phyloP scores from a whole-genome alignment of 2,888 invertebrate genomes.

The Tetramorium bicarinatum region DNA sequence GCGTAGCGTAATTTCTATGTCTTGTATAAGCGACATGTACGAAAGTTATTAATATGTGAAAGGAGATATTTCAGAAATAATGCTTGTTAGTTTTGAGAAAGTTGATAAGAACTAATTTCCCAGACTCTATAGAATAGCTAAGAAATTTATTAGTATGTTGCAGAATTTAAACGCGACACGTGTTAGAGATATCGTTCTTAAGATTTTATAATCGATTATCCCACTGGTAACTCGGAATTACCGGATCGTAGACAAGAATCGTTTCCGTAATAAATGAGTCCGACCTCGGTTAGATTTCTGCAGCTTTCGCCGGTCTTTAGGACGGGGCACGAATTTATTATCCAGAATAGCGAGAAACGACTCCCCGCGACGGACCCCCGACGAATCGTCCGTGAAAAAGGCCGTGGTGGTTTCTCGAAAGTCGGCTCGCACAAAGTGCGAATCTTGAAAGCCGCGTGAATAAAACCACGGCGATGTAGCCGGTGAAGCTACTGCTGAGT shows the following conservation, averaged over 20 bases:
- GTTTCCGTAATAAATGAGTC: conserved; percentile 9
- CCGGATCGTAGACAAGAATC: not conserved
- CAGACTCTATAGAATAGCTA: not conserved
- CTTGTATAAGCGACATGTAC: not conserved
- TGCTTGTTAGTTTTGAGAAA: not conserved
- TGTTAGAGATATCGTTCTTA: not conserved
- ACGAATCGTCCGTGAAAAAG: conserved; percentile 18
- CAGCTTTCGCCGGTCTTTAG: not conserved
- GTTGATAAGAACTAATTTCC: not conserved
- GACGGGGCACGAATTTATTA: not conserved
- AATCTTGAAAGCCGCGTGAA: conserved; percentile 35
- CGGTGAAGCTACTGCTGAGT: conserved; percentile 61
- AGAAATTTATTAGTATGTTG: not conserved
- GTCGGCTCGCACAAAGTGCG: conserved; percentile 54
- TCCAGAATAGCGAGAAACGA: not conserved
- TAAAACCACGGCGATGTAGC: conserved; percentile 58
- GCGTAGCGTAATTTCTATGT: not conserved
- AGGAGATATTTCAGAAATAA: not conserved
- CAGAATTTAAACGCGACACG: not conserved
- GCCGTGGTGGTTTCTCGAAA: conserved; percentile 53
- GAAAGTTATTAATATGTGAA: conserved; percentile 15
- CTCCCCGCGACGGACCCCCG: conserved; percentile 7
- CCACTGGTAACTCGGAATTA: not conserved
- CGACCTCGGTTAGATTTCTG: not conserved
- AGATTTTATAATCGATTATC: not conserved